Evolutionary conservation across 2,797 vertebrate species (phyloP).

Genomic region (Leptodactylus fallax): DNA sequence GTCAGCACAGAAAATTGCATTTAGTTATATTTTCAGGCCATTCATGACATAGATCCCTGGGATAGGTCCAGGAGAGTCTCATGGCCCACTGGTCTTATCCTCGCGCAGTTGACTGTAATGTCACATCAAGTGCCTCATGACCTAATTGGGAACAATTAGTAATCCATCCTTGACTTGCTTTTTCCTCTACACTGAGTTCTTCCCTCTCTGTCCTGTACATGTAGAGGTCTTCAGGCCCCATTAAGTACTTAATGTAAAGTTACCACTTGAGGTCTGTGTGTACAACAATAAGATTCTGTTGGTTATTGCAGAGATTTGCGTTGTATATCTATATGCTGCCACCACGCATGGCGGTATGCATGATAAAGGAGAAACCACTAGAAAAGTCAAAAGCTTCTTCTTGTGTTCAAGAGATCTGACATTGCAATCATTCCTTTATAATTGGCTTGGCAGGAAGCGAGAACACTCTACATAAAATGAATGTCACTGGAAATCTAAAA

Average conservation of each 20-base stretch:
- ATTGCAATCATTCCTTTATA: conserved; percentile 32
- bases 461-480: conserved; percentile 39
- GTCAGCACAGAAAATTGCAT: background rate
- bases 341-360: conserved; percentile 9
- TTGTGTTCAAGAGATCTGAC: conserved; percentile 35
- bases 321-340: background rate
- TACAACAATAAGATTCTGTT: background rate
- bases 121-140: background rate
- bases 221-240: conserved; percentile 10
- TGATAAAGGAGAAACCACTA: conserved; percentile 2
- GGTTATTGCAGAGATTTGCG: background rate
- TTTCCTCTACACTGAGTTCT: background rate
- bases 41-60: background rate
- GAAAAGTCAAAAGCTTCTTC: conserved; percentile 43
- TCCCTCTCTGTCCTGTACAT: background rate
- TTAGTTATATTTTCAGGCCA: background rate
- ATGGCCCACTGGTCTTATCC: background rate
- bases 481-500: conserved; percentile 39
- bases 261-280: background rate
- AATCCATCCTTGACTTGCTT: background rate
- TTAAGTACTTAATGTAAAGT: conserved; percentile 32
- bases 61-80: background rate
- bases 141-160: conserved; percentile 33
- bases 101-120: conserved; percentile 3
- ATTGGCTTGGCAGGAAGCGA: conserved; percentile 32